Conservation (phyloP, 2,888 invertebrate species). For the Barypeithes pellucidus region DNA sequence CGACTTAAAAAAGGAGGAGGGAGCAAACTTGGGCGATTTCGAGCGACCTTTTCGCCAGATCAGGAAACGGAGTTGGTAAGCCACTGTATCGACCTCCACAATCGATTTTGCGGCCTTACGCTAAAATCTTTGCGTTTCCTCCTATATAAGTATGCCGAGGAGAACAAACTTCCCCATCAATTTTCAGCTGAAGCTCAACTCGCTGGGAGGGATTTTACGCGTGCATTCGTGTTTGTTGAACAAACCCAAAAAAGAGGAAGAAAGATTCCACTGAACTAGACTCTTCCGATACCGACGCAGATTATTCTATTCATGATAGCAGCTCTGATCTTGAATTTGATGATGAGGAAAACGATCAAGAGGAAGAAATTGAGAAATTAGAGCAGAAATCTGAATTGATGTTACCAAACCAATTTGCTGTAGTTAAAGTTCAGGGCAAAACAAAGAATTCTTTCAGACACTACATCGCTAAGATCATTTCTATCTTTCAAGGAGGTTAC, state of each 20-base stretch:
- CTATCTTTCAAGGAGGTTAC: slow-evolving; percentile 24
- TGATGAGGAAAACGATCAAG: slow-evolving; percentile 3
- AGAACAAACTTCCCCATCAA: too few species aligned
- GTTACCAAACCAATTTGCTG: slow-evolving; percentile 32
- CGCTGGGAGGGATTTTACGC: too few species aligned
- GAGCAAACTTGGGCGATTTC: too few species aligned
- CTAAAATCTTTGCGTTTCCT: too few species aligned
- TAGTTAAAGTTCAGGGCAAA: slow-evolving; percentile 39
- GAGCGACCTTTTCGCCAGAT: too few species aligned
- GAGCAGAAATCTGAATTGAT: slow-evolving; percentile 24
- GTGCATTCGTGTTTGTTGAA: too few species aligned
- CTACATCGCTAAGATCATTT: slow-evolving; percentile 41
- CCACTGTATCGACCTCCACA: too few species aligned
- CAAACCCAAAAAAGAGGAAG: slow-evolving; percentile 26
- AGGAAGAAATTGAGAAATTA: slow-evolving; percentile 35
- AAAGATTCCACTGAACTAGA: slow-evolving; percentile 5
- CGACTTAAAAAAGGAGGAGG: too few species aligned
- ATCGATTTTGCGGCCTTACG: too few species aligned
- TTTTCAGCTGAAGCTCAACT: too few species aligned
- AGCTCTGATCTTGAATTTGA: slow-evolving; percentile 21
- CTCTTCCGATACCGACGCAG: slow-evolving; percentile 23
- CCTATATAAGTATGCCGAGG: too few species aligned
- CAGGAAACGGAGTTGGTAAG: too few species aligned
- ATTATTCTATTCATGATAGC: neutral
- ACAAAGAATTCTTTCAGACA: slow-evolving; percentile 44